Conservation (phyloP, 2,797 vertebrate species). For the Tenualosa ilisha region DNA sequence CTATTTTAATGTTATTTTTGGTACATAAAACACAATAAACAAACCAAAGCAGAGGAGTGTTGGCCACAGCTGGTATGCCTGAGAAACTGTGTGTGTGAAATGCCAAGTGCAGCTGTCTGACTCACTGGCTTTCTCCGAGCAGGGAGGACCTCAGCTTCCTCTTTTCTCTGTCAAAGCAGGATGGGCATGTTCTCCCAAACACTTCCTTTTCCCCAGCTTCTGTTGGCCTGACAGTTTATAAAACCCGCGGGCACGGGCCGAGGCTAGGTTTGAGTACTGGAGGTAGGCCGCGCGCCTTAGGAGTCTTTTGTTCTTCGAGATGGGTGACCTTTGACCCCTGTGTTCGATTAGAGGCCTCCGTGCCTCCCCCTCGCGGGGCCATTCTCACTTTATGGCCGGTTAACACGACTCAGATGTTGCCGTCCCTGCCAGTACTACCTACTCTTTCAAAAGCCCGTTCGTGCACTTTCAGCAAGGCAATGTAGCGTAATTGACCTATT, state of each 20-base stretch:
- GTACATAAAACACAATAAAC: not conserved
- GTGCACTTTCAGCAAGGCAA: constrained; percentile 16
- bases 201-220: not conserved
- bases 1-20: no score
- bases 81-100: not conserved
- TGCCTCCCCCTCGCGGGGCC: constrained; percentile 41
- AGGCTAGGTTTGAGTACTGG: not conserved
- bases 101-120: constrained; percentile 16
- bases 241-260: not conserved
- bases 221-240: not conserved
- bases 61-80: not conserved
- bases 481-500: constrained; percentile 58
- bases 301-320: constrained; percentile 24
- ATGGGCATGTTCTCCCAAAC: not conserved
- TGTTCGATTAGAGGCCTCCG: constrained; percentile 51
- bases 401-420: constrained; percentile 62
- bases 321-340: constrained; percentile 58
- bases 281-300: not conserved
- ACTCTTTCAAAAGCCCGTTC: constrained; percentile 36
- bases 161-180: constrained; percentile 32
- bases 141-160: constrained; percentile 52
- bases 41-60: not conserved
- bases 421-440: constrained; percentile 20
- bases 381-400: constrained; percentile 53
- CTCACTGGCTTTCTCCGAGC: not conserved